phyloP scores from a whole-genome alignment of 2,113 vertebrate species.

The Plestiodon gilberti region DNA sequence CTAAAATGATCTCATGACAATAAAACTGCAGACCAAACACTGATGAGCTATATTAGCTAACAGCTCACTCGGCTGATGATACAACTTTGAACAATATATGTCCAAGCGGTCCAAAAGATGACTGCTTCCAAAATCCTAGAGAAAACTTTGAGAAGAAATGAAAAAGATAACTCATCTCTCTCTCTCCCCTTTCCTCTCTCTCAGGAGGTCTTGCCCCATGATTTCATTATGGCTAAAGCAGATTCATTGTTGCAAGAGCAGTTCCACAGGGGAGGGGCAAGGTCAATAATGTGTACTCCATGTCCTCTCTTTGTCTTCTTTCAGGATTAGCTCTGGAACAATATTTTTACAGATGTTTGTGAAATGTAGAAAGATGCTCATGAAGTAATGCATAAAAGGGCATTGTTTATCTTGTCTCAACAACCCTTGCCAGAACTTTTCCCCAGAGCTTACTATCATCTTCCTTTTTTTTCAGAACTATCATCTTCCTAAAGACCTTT shows the following conservation, averaged over 20 bases:
- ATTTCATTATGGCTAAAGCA: constrained; percentile 61
- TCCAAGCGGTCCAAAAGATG: constrained; percentile 50
- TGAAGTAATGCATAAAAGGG: not conserved
- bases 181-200: not conserved
- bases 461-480: constrained; percentile 17
- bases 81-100: constrained; percentile 50
- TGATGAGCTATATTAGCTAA: constrained; percentile 52
- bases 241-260: constrained; percentile 50
- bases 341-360: not conserved
- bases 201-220: constrained; percentile 30
- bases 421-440: constrained; percentile 19
- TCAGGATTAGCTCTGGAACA: not conserved
- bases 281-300: not conserved
- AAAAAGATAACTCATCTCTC: constrained; percentile 65
- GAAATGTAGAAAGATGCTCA: not conserved
- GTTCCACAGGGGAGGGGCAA: constrained; percentile 29
- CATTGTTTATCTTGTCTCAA: not conserved
- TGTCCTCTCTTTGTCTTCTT: not conserved
- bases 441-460: constrained; percentile 37
- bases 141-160: constrained; percentile 57
- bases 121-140: constrained; percentile 49
- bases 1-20: constrained; percentile 60
- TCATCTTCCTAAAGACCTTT: constrained; percentile 29
- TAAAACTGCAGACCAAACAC: constrained; percentile 50
- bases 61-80: constrained; percentile 32